Evolutionary conservation across 2,797 vertebrate genomes (phyloP).

Genomic region (Gallirallus australis): DNA sequence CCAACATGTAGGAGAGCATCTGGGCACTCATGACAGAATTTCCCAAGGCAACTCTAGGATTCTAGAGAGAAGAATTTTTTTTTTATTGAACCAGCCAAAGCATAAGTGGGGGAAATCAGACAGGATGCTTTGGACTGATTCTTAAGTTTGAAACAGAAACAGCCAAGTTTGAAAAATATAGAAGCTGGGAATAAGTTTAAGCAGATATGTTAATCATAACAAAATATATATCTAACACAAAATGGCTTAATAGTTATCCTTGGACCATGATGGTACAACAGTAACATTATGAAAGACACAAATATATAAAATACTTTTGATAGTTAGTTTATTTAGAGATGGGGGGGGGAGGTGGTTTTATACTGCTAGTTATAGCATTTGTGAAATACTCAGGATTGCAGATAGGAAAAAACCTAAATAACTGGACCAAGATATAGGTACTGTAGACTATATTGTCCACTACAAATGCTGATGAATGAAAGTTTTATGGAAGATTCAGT

Average conservation of each 20-base stretch:
- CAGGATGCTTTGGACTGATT: neutral
- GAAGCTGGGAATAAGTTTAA: neutral
- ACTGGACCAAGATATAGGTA: neutral
- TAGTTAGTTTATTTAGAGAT: neutral
- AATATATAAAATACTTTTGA: neutral
- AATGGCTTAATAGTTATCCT: neutral
- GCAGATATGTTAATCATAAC: neutral
- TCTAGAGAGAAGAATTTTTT: neutral
- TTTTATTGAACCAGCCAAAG: neutral
- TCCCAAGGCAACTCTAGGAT: neutral
- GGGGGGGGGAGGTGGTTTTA: fast-evolving
- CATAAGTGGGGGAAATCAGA: neutral
- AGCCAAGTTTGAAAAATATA: neutral
- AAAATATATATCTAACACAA: neutral
- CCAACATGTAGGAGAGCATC: neutral
- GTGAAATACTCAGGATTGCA: neutral
- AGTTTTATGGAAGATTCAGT: neutral
- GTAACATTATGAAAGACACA: neutral
- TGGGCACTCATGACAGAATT: neutral
- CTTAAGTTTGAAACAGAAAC: neutral
- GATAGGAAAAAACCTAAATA: neutral
- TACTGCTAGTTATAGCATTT: neutral
- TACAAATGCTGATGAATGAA: neutral
- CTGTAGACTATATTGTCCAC: neutral
- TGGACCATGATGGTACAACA: neutral